Conservation (phyloP, 1,140 invertebrate genomes). For the Chrysomallon squamiferum region DNA sequence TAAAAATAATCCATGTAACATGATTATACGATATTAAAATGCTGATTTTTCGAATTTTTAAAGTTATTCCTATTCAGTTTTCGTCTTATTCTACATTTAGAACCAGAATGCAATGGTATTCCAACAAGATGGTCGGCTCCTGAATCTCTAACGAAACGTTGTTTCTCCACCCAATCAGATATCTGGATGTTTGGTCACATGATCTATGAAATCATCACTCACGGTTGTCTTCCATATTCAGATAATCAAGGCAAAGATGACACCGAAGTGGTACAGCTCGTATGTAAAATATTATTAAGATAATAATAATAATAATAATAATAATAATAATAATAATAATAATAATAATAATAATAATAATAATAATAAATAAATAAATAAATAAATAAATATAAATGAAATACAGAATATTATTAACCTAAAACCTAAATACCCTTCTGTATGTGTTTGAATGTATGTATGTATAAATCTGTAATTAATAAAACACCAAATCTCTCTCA, state of each 20-base stretch:
- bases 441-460: background rate
- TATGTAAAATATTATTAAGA: background rate
- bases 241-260: conserved; percentile 14
- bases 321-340: too few species aligned
- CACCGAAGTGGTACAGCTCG: background rate
- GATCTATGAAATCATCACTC: conserved; percentile 20
- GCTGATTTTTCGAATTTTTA: too few species aligned
- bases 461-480: background rate
- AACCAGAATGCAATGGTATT: conserved; percentile 1
- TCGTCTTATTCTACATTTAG: too few species aligned
- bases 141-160: conserved; percentile 14
- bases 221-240: conserved; percentile 24
- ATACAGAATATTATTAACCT: too few species aligned
- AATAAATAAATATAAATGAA: too few species aligned
- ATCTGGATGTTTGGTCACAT: conserved; percentile 27
- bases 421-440: conserved; percentile 39
- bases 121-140: conserved; percentile 23
- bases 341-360: too few species aligned
- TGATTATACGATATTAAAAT: too few species aligned
- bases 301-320: too few species aligned
- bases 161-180: conserved; percentile 13
- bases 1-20: too few species aligned
- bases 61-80: too few species aligned
- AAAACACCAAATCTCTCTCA: too few species aligned
- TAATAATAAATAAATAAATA: too few species aligned